phyloP scores from a whole-genome alignment of 2,113 vertebrate species.

The Planiliza haematocheilus region DNA sequence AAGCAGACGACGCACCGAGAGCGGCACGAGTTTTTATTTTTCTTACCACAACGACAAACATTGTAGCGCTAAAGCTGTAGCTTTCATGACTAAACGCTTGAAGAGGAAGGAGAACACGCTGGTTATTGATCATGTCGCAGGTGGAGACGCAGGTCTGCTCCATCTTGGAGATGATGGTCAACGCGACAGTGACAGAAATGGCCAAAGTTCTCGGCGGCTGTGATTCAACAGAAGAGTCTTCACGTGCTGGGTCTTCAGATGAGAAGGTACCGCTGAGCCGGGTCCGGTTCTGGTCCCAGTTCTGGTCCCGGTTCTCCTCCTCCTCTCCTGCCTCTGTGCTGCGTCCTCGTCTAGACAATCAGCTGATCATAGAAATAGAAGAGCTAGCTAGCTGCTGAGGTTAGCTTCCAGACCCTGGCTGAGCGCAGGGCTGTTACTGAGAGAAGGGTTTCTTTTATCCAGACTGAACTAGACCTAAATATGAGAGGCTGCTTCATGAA shows the following conservation, averaged over 20 bases:
- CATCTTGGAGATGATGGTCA: slow-evolving; percentile 73
- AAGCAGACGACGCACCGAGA: not conserved
- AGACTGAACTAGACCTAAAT: rapidly evolving
- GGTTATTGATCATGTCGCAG: slow-evolving; percentile 48
- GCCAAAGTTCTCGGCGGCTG: slow-evolving; percentile 56
- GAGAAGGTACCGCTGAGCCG: slow-evolving; percentile 46
- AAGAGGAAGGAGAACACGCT: rapidly evolving
- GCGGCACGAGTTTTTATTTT: not conserved
- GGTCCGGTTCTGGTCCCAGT: not conserved
- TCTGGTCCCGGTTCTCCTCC: not conserved
- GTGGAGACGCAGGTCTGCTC: slow-evolving; percentile 60
- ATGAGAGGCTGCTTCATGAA: not conserved
- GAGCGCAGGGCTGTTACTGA: too few relatives aligned
- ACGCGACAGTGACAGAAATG: slow-evolving; percentile 62
- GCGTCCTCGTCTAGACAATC: not conserved
- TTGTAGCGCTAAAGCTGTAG: too few relatives aligned
- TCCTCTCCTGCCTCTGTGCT: not conserved
- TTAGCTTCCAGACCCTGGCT: not conserved
- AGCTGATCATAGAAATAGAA: slow-evolving; percentile 74
- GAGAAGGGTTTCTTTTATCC: rapidly evolving
- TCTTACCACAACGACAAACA: not conserved
- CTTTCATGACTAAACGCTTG: not conserved
- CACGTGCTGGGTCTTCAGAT: not conserved
- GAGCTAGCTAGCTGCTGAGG: slow-evolving; percentile 34
- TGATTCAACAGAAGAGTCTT: slow-evolving; percentile 1